Percentiles rank a stretch among this genome's conserved stretches.
These are phyloP conservation scores for Agrenia bidenticulata DNA, from an alignment of 2,888 invertebrate species.

Conservation along the genomic window DNA sequence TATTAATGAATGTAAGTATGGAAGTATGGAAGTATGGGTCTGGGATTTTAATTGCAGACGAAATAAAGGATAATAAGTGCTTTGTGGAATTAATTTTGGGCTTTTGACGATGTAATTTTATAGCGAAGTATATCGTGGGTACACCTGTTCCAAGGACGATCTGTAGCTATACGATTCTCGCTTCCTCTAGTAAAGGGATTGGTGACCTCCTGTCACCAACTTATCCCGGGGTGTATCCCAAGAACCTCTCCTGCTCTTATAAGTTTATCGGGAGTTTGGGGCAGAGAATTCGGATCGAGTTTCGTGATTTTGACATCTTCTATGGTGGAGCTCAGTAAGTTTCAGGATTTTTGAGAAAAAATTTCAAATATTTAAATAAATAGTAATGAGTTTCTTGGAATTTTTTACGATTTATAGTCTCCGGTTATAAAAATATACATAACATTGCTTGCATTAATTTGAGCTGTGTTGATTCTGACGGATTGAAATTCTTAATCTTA, in stretches of 20 bases:
- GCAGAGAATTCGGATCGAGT: slow-evolving; percentile 90
- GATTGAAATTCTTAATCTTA: not conserved
- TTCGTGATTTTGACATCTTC: slow-evolving; percentile 97
- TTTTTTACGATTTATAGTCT: no score
- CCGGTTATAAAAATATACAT: not conserved
- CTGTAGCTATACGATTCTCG: slow-evolving; percentile 64
- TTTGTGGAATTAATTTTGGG: slow-evolving; percentile 1
- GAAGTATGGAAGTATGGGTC: not conserved
- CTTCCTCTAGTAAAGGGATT: slow-evolving; percentile 49
- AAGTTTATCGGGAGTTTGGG: slow-evolving; percentile 82
- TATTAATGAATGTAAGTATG: slow-evolving; percentile 87
- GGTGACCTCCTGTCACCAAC: slow-evolving; percentile 93
- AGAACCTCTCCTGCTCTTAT: slow-evolving; percentile 89
- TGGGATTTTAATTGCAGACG: not conserved
- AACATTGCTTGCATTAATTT: not conserved
- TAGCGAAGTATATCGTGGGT: slow-evolving; percentile 82
- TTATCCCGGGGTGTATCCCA: slow-evolving; percentile 98
- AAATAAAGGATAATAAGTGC: not conserved
- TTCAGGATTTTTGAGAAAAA: not conserved
- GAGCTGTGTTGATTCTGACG: no score
- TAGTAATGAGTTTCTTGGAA: no score
- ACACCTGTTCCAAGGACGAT: slow-evolving; percentile 80
- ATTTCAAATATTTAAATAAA: no score
- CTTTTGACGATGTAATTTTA: slow-evolving; percentile 44
- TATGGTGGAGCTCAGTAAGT: slow-evolving; percentile 97